Base-by-base conservation (phyloP, 2,113 vertebrate species). In the Mus musculus region DNA sequence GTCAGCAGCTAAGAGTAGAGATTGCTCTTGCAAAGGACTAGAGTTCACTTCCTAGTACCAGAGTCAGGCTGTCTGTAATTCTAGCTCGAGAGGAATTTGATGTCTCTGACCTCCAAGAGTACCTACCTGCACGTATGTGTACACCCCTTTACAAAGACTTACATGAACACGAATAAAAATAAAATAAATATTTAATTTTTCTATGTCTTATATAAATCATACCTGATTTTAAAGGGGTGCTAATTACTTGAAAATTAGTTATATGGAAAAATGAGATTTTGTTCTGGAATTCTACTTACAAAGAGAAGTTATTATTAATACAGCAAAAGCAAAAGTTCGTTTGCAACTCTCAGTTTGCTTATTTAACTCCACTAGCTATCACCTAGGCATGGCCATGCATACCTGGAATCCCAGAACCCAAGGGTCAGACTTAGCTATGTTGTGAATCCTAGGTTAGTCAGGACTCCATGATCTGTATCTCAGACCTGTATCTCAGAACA, bases 261-360 rank as follows among this genome's bases (percentile, higher is more conserved):
- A 85, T 54, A 89, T 39, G 1, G 11, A 82, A 91, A 90, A 87
- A 86, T 78, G 69, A 77, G 33, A 61, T 90, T 90, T 81, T 36
- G n/a, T 86, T 92, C 91, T 52, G 14, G 73, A 95, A 84, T 96
- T 90, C 81, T 91, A 14, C 77, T 91, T 73, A 59, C 16, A 89
- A 81, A 63, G 95, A 93, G 26, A 84, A 69, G 95, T 94, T 87
- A 73, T 78, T 75, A 86, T 80, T 69, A 82, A 56, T 9, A 87
- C 13, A 69, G 7, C 7, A 14, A 93, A 91, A 20, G 56, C 13
- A 71, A 10, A 65, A 65, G 63, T 67, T 39, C 67, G 49, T 93
- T 95, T 93, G 14, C 28, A 88, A n/a, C 63, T 90, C 78, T 67
- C 69, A 96, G 63, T 61, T 91, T 89, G 61, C n/a, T 49, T 77